Evolutionary conservation across 2,113 vertebrate species (phyloP).

Genomic region (Rhinoderma darwinii): DNA sequence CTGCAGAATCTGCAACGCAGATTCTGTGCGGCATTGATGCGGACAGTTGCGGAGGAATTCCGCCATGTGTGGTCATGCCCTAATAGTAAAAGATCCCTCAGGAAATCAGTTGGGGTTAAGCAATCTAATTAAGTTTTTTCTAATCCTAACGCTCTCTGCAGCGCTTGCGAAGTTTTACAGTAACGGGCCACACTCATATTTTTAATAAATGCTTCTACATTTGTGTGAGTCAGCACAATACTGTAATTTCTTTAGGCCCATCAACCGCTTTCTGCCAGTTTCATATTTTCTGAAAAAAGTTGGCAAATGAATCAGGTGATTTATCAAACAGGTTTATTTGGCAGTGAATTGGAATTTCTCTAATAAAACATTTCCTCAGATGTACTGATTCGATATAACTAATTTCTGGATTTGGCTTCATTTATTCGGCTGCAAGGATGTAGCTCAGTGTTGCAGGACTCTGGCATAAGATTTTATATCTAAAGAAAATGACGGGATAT

Average conservation of each 20-base stretch:
- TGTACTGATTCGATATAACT: slow-evolving; percentile 16
- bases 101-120: slow-evolving; percentile 24
- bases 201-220: slow-evolving; percentile 47
- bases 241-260: slow-evolving; percentile 41
- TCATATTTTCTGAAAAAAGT: slow-evolving; percentile 56
- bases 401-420: slow-evolving; percentile 31
- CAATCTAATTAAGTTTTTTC: background rate
- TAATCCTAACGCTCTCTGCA: background rate
- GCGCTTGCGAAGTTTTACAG: slow-evolving; percentile 32
- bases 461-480: background rate
- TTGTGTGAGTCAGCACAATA: slow-evolving; percentile 54
- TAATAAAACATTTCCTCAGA: slow-evolving; percentile 55
- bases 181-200: slow-evolving; percentile 33
- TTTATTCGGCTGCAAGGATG: background rate
- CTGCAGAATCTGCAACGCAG: no score
- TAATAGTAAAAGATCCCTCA: slow-evolving; percentile 20
- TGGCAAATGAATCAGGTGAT: slow-evolving; percentile 53
- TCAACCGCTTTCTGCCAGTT: slow-evolving; percentile 55
- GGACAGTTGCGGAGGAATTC: no score
- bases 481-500: background rate
- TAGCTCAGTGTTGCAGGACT: background rate
- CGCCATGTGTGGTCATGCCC: no score
- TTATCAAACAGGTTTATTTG: slow-evolving; percentile 50
- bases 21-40: no score
- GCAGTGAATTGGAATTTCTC: slow-evolving; percentile 46